A percentile compares a stretch with the other conserved stretches of the same genome.
phyloP scores from a whole-genome alignment of 2,888 invertebrate species.

The Standfussiana lucernea region DNA sequence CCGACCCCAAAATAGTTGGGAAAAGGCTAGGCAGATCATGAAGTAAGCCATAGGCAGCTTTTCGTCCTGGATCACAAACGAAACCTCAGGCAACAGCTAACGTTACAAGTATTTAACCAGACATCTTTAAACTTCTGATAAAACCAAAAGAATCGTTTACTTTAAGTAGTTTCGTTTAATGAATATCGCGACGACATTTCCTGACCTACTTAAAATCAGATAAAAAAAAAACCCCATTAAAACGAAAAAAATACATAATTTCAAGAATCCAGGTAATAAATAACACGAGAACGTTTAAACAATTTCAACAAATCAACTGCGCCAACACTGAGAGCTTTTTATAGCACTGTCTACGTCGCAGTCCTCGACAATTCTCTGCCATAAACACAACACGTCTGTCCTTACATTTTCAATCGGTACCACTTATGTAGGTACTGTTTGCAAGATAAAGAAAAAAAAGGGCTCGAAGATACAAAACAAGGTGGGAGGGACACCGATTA shows the following conservation, averaged over 20 bases:
- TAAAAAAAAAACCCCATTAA: constrained; percentile 2
- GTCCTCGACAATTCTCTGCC: not conserved
- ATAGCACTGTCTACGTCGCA: not conserved
- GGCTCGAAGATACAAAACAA: too few relatives aligned
- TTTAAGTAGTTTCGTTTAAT: too few relatives aligned
- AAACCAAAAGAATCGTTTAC: not conserved
- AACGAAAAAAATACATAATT: constrained; percentile 10
- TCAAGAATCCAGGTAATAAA: not conserved
- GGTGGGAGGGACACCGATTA: too few relatives aligned
- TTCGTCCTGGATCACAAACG: not conserved
- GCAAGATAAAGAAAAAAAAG: not conserved
- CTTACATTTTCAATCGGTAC: not conserved
- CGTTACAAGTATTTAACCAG: not conserved
- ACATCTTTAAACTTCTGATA: not conserved
- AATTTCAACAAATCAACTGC: constrained; percentile 1
- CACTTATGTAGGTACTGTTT: not conserved
- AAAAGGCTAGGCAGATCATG: too few relatives aligned
- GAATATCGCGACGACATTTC: constrained; percentile 11
- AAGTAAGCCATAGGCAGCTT: not conserved
- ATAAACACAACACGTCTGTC: not conserved
- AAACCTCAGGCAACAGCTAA: not conserved
- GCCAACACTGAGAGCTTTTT: not conserved
- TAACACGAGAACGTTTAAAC: not conserved
- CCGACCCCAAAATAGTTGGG: too few relatives aligned
- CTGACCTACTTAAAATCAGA: constrained; percentile 17